Evolutionary conservation across 2,797 vertebrate genomes (phyloP).

Genomic region (Falco columbarius): DNA sequence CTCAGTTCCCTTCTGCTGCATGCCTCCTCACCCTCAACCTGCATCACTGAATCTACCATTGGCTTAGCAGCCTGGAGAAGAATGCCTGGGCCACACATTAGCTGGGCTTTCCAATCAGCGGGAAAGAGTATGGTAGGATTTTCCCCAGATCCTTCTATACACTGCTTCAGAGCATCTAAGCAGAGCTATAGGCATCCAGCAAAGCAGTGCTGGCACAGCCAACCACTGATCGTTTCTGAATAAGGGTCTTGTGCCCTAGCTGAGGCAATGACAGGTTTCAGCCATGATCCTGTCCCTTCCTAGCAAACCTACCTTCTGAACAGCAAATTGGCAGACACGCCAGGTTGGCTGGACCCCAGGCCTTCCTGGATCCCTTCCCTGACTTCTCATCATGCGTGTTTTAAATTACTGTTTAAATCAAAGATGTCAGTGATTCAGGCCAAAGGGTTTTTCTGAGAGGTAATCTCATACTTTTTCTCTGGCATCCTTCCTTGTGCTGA

Average conservation of each 20-base stretch:
- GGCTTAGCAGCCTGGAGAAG: background rate
- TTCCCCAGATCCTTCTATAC: background rate
- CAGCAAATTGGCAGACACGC: conserved; percentile 40
- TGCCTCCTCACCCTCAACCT: background rate
- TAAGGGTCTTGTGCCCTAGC: background rate
- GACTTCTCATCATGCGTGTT: conserved; percentile 68
- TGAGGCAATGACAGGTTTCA: conserved; percentile 21
- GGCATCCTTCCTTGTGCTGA: conserved; percentile 44
- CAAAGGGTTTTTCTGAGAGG: conserved; percentile 68
- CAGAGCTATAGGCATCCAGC: background rate
- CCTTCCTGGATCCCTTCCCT: conserved; percentile 64
- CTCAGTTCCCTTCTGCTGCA: background rate
- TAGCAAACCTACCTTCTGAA: conserved; percentile 43
- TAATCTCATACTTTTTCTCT: conserved; percentile 62
- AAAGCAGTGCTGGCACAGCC: background rate
- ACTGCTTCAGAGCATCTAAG: background rate
- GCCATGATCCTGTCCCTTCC: conserved; percentile 31
- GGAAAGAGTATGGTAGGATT: background rate
- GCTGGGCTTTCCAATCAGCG: background rate
- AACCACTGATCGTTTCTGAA: background rate
- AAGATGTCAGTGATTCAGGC: conserved; percentile 69
- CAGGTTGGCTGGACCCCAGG: conserved; percentile 62
- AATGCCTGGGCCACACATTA: background rate
- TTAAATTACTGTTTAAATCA: conserved; percentile 72
- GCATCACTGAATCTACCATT: background rate